A percentile compares a stretch with the other conserved stretches of the same genome.
These are phyloP conservation scores for Ranitomeya imitator DNA, from an alignment of 2,113 vertebrate species.

Conservation along the genomic window DNA sequence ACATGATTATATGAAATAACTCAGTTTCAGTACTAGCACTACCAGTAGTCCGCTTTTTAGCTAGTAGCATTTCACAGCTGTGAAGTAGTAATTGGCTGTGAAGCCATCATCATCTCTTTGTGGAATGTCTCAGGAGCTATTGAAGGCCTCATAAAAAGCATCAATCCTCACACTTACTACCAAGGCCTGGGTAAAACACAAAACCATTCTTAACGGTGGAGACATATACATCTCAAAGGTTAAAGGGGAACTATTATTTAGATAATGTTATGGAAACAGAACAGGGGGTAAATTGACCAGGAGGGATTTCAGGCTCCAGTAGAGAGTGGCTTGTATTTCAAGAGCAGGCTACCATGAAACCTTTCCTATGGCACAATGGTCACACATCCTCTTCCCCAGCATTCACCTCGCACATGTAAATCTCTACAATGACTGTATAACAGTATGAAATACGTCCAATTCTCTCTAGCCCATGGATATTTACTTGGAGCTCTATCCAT, in stretches of 20 bases:
- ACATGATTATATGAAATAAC: not conserved
- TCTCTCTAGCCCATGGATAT: not conserved
- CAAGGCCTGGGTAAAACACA: not conserved
- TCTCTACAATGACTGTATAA: not conserved
- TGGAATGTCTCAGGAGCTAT: constrained; percentile 21
- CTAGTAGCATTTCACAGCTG: not conserved
- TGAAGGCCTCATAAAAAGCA: not conserved
- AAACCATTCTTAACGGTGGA: not conserved
- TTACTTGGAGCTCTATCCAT: not conserved
- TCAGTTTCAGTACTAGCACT: not conserved
- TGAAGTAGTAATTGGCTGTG: not conserved
- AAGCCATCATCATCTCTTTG: constrained; percentile 5
- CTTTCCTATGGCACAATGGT: not conserved
- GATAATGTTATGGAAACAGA: not conserved
- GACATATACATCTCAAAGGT: not conserved
- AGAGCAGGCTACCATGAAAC: not conserved
- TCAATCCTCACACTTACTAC: constrained; percentile 3
- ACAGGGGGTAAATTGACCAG: not conserved
- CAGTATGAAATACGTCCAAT: not conserved
- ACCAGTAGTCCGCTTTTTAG: too few relatives aligned
- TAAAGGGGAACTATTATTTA: not conserved
- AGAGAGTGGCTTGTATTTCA: not conserved
- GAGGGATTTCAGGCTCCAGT: not conserved
- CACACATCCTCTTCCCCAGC: not conserved
- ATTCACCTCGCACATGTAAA: not conserved